Percentiles rank a stretch among this genome's conserved stretches.
Evolutionary conservation across 2,113 vertebrate species (phyloP).

Genomic region (Archilochus colubris): DNA sequence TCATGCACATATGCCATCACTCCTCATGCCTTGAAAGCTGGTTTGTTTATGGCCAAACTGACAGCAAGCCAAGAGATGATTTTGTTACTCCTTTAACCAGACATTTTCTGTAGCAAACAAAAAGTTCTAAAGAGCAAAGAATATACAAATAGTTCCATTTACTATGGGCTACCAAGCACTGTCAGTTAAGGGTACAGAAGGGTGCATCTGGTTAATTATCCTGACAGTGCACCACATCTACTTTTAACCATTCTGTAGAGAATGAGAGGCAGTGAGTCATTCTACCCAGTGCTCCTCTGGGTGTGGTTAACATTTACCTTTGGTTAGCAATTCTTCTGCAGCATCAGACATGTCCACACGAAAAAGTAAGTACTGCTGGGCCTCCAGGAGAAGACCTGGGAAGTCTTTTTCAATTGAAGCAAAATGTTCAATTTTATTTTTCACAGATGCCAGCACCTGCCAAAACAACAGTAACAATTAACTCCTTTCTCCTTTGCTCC

Average conservation of each 20-base stretch:
- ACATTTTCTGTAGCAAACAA: neutral
- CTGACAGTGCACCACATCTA: neutral
- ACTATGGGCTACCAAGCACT: neutral
- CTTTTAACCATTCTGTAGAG: neutral
- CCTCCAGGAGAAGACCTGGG: slow-evolving; percentile 84
- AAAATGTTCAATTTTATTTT: slow-evolving; percentile 93
- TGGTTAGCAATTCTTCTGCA: slow-evolving; percentile 45
- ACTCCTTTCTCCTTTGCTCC: neutral
- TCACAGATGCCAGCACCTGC: slow-evolving; percentile 93
- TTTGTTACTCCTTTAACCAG: slow-evolving; percentile 9
- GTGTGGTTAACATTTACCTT: slow-evolving; percentile 56
- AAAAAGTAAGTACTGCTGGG: slow-evolving; percentile 91
- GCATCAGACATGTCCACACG: slow-evolving; percentile 79
- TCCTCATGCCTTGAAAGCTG: neutral
- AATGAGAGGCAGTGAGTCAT: neutral
- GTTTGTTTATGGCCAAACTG: neutral
- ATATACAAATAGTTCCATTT: neutral
- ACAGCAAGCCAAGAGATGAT: neutral
- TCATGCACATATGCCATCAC: neutral
- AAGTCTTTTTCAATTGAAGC: slow-evolving; percentile 86
- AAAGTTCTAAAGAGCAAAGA: neutral
- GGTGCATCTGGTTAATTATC: neutral
- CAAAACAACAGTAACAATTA: slow-evolving; percentile 43
- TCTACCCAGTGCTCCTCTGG: neutral
- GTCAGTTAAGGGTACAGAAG: neutral